Evolutionary conservation across 64 coral and sea anemone species (phyloP).

Genomic region (Orbicella faveolata): DNA sequence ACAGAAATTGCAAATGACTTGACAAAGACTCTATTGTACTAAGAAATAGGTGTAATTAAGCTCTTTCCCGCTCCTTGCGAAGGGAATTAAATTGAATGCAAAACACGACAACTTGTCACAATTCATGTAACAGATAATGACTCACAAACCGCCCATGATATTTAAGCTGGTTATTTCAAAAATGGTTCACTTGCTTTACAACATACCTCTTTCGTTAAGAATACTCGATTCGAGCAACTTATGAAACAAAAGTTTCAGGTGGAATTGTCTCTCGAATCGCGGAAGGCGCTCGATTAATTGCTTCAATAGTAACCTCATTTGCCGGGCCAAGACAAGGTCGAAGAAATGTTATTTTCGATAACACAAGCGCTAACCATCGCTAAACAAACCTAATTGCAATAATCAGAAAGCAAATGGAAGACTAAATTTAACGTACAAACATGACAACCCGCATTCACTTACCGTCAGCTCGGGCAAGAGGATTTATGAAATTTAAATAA

Average conservation of each 20-base stretch:
- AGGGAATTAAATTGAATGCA: conserved; percentile 5
- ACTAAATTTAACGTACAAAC: conserved; percentile 23
- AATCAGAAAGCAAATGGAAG: not conserved
- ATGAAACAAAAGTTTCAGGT: not conserved
- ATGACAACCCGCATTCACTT: conserved; percentile 27
- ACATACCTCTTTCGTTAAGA: conserved; percentile 18
- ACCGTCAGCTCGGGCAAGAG: conserved; percentile 34
- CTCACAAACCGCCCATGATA: not conserved
- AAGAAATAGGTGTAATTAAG: conserved; percentile 36
- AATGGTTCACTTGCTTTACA: not conserved
- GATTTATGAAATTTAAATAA: conserved; percentile 5
- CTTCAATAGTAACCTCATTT: not conserved
- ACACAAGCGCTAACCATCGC: not conserved
- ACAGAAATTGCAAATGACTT: conserved; percentile 28
- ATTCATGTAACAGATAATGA: not conserved
- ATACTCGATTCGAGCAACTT: not conserved
- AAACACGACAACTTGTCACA: not conserved
- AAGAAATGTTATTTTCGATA: conserved; percentile 3
- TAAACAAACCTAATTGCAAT: conserved; percentile 16
- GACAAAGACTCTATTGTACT: conserved; percentile 18
- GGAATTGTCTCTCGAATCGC: not conserved
- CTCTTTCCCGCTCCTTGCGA: conserved; percentile 5
- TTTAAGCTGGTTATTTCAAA: not conserved
- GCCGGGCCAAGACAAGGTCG: not conserved
- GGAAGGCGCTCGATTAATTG: not conserved